Conservation (phyloP, 2,888 invertebrate genomes). For the Pristionchus japonicus region DNA sequence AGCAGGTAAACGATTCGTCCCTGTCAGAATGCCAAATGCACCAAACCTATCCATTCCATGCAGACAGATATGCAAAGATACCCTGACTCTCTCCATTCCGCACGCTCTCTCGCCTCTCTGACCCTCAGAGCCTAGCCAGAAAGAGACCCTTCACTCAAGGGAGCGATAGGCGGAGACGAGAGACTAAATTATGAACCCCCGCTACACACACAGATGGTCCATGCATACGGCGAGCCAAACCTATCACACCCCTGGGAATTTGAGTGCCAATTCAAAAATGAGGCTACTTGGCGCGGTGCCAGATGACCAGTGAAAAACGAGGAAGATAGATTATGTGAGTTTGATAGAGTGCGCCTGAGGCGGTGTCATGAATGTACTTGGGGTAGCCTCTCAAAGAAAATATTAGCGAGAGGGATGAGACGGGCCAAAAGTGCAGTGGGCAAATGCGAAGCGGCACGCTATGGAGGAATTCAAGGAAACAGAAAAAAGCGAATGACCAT, state of each 20-base stretch:
- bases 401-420: neutral
- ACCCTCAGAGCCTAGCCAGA: neutral
- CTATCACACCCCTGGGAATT: constrained; percentile 33
- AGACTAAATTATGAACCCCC: constrained; percentile 26
- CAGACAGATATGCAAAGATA: too few relatives aligned
- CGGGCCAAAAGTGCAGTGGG: neutral
- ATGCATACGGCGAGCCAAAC: neutral
- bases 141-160: neutral
- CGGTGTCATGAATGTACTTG: constrained; percentile 1
- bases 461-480: too few relatives aligned
- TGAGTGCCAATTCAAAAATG: neutral
- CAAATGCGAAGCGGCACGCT: neutral
- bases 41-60: neutral
- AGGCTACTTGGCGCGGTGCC: neutral
- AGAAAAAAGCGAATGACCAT: too few relatives aligned
- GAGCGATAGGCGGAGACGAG: neutral
- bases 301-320: neutral
- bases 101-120: neutral
- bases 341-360: neutral
- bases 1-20: neutral
- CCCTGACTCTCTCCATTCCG: neutral
- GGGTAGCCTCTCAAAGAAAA: neutral
- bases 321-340: neutral
- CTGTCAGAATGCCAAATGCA: neutral
- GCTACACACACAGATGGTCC: neutral